Evolutionary conservation across 2,888 invertebrate species (phyloP).

Genomic region (Sylvicola cinctus): DNA sequence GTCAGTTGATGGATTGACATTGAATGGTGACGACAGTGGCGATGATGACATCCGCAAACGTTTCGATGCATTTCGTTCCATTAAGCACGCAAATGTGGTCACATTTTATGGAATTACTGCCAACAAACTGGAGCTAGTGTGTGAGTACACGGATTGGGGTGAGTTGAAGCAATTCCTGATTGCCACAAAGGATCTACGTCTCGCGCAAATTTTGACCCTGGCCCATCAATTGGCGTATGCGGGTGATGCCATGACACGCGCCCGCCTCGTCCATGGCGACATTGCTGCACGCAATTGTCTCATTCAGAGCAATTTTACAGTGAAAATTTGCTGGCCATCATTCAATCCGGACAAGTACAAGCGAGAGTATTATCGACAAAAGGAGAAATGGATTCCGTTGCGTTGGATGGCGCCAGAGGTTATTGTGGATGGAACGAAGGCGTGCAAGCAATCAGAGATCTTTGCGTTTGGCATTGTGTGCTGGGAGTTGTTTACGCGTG

Average conservation of each 20-base stretch:
- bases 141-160: constrained; percentile 90
- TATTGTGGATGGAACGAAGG: constrained; percentile 73
- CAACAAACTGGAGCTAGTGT: too few species aligned
- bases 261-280: constrained; percentile 71
- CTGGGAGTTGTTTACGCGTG: constrained; percentile 75
- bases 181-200: constrained; percentile 26
- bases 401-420: constrained; percentile 85
- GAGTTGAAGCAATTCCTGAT: constrained; percentile 77
- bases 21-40: constrained; percentile 54
- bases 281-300: constrained; percentile 82
- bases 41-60: constrained; percentile 74
- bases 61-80: constrained; percentile 62
- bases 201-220: constrained; percentile 38
- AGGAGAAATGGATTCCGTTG: constrained; percentile 66
- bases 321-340: constrained; percentile 67
- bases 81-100: too few species aligned
- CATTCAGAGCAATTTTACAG: constrained; percentile 52
- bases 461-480: constrained; percentile 77
- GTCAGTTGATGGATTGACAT: constrained; percentile 47
- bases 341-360: constrained; percentile 70
- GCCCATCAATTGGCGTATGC: constrained; percentile 61
- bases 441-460: constrained; percentile 82
- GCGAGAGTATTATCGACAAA: constrained; percentile 71
- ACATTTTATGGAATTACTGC: too few species aligned
- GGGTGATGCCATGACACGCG: constrained; percentile 55